Conservation (phyloP, 37 sponge, comb jelly and placozoan genomes). For the Dysidea cf. avara region DNA sequence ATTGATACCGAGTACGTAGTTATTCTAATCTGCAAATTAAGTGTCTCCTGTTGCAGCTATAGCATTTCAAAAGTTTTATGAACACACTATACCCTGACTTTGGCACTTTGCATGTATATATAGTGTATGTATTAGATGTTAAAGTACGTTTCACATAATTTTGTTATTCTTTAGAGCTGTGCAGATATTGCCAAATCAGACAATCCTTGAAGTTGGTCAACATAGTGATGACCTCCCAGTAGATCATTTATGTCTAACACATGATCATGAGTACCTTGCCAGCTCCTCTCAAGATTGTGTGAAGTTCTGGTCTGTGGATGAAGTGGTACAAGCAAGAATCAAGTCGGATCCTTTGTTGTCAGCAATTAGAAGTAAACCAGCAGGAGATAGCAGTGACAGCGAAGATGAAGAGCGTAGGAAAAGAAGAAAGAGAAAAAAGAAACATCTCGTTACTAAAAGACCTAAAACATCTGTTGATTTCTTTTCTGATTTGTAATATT, state of each 20-base stretch:
- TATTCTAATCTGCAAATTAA: too few relatives aligned
- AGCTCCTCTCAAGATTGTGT: constrained; percentile 56
- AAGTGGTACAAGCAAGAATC: not conserved
- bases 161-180: constrained; percentile 63
- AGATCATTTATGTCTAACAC: constrained; percentile 42
- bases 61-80: too few relatives aligned
- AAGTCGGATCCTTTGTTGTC: constrained; percentile 15
- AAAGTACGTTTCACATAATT: too few relatives aligned
- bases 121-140: too few relatives aligned
- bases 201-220: constrained; percentile 36
- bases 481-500: constrained; percentile 73
- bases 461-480: constrained; percentile 38
- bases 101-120: too few relatives aligned
- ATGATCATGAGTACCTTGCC: constrained; percentile 43
- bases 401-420: constrained; percentile 16
- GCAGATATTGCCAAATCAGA: constrained; percentile 63
- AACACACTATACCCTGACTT: too few relatives aligned
- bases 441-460: not conserved
- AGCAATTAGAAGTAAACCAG: not conserved
- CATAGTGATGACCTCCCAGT: constrained; percentile 48
- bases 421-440: constrained; percentile 17
- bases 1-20: too few relatives aligned
- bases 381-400: constrained; percentile 32
- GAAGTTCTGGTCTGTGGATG: constrained; percentile 52
- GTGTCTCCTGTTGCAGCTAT: too few relatives aligned